Evolutionary conservation across 2,888 invertebrate genomes (phyloP).

Genomic region (Lithosia quadra): DNA sequence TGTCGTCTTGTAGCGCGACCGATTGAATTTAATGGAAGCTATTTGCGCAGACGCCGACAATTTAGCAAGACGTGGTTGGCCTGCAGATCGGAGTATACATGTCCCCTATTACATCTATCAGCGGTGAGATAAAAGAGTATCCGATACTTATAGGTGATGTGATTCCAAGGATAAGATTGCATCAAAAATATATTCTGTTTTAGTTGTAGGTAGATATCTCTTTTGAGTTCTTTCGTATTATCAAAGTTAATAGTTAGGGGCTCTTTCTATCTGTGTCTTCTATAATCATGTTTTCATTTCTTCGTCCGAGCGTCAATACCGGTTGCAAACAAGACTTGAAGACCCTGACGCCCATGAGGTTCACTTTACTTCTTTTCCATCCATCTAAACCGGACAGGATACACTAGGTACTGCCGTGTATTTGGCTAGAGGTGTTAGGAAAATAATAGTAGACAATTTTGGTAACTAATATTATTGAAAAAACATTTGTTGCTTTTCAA

Average conservation of each 20-base stretch:
- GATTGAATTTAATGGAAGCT: constrained; percentile 82
- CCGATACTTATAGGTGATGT: constrained; percentile 47
- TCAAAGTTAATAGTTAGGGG: background rate
- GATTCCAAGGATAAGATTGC: constrained; percentile 40
- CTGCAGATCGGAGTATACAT: constrained; percentile 56
- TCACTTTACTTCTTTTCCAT: too few species aligned
- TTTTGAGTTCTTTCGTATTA: background rate
- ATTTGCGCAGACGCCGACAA: constrained; percentile 73
- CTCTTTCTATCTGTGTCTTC: background rate
- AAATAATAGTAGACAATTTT: too few species aligned
- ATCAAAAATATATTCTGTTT: background rate
- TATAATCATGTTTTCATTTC: too few species aligned
- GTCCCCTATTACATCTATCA: constrained; percentile 54
- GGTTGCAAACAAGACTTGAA: too few species aligned
- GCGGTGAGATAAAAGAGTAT: constrained; percentile 57
- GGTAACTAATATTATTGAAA: too few species aligned
- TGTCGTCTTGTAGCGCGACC: constrained; percentile 66
- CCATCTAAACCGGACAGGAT: too few species aligned
- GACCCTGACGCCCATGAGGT: too few species aligned
- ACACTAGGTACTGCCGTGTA: too few species aligned
- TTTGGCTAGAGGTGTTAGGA: too few species aligned
- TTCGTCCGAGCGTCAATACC: too few species aligned
- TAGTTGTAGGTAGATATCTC: too few species aligned
- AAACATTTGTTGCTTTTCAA: too few species aligned
- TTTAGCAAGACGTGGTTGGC: constrained; percentile 70